phyloP scores from a whole-genome alignment of 2,888 invertebrate species.

The Phlogophora meticulosa region DNA sequence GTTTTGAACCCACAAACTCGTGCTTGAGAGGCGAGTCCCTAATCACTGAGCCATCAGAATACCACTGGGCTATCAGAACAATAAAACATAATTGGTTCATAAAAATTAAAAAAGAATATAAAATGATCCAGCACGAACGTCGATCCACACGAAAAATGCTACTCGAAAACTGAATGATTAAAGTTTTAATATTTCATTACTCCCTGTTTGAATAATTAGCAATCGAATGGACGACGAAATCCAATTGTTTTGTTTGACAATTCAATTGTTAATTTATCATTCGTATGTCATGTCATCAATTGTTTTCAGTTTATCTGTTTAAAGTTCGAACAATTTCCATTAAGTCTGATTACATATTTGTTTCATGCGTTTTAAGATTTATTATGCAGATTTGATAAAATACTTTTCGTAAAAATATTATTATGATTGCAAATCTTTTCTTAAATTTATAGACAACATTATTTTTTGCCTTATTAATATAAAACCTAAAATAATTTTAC shows the following conservation, averaged over 20 bases:
- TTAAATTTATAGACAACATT: constrained; percentile 38
- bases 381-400: constrained; percentile 28
- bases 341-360: constrained; percentile 69
- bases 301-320: constrained; percentile 73
- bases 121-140: constrained; percentile 6
- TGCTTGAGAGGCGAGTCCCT: no score
- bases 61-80: not conserved
- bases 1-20: no score
- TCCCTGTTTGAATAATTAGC: constrained; percentile 81
- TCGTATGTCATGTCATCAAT: constrained; percentile 74
- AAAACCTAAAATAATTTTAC: constrained; percentile 31
- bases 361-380: constrained; percentile 52
- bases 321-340: constrained; percentile 69
- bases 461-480: constrained; percentile 21
- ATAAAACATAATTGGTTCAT: not conserved
- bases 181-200: constrained; percentile 81
- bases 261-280: constrained; percentile 83
- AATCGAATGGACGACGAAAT: constrained; percentile 74
- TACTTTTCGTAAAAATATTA: constrained; percentile 15
- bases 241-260: constrained; percentile 82
- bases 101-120: constrained; percentile 24
- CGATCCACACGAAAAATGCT: constrained; percentile 12
- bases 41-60: no score
- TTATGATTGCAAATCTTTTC: constrained; percentile 25
- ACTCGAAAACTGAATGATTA: constrained; percentile 68